Base-by-base conservation (phyloP, 2,888 invertebrate species). In the Andrena dorsata region DNA sequence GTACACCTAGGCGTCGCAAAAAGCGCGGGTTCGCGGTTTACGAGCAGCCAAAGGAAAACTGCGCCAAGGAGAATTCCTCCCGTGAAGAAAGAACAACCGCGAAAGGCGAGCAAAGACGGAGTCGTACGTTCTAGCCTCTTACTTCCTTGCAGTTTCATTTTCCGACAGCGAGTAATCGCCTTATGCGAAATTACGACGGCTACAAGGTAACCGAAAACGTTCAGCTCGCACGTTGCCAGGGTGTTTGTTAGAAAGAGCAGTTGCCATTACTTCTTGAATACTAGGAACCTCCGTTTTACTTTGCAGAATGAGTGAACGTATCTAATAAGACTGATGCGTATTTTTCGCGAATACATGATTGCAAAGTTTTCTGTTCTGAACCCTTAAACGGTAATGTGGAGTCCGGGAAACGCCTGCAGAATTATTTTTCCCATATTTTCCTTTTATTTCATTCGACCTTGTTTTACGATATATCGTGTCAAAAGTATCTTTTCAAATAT, bases 11-110 rank as follows among this genome's bases (percentile, higher is more conserved):
- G n/a, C 35, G 60, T 28, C 28, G 81, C 71, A 84, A 84, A 84
- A 86, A 86, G 65, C 79, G 65, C 61, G 74, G 76, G 65, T 68
- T 63, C 61, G 79, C 80, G 84, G 80, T 89, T 88, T 89, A 89
- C 86, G 89, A 89, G 85, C 80, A 32, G 77, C 66, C 68, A 16
- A 64, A 41, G 61, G 82, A 80, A 76, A 82, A 75, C 70, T 65
- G 64, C 63, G 63, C 51, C 63, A 73, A 73, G 73, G 69, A 80
- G 81, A 82, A 84, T 81, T 70, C 74, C 74, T 49, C 20, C 20
- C n/a, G 20, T 13, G 63, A 30, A 51, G 51, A 56, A 58, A 69
- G 58, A 76, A 61, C 35, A 32, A 58, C 41, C n/a, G 32, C 16
- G 47, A 63, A 47, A 16, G 74, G 65, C 53, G 1, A 64, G 47